Percentiles rank a stretch among this genome's conserved stretches.
phyloP scores from a whole-genome alignment of 2,888 invertebrate genomes.

The Chaetogeoica ovagalla region DNA sequence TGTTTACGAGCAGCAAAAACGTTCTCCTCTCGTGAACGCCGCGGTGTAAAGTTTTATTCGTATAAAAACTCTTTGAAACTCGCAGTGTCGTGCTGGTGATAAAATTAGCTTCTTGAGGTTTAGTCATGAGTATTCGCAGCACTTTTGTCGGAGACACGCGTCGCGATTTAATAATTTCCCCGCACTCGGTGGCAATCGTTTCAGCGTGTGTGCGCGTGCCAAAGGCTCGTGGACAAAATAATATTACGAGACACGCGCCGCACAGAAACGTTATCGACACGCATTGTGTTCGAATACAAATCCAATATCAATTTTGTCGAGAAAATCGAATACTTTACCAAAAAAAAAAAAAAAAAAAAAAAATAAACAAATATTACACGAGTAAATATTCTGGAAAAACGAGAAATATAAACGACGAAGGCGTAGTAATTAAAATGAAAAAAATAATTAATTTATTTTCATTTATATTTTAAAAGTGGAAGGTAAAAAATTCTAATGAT shows the following conservation, averaged over 20 bases:
- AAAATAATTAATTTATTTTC: no score
- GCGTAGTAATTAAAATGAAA: no score
- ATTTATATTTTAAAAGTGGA: no score
- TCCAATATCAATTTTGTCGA: not conserved
- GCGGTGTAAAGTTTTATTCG: not conserved
- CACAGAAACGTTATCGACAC: not conserved
- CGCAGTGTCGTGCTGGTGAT: not conserved
- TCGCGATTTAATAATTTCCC: no score
- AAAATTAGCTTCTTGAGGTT: not conserved
- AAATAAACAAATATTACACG: no score
- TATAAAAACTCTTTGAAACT: not conserved
- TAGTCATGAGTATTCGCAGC: not conserved
- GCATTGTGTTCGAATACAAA: not conserved
- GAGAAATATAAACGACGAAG: no score
- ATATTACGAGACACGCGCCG: not conserved
- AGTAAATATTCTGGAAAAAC: no score
- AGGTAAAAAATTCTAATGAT: no score
- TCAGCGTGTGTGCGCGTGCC: not conserved
- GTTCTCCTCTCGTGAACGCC: not conserved
- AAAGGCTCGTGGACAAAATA: not conserved
- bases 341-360: no score
- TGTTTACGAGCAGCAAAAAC: not conserved
- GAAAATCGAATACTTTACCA: not conserved
- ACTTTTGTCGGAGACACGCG: slow-evolving; percentile 25
- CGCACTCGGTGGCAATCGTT: not conserved